Percentiles rank a stretch among this genome's conserved stretches.
Conservation (phyloP, 2,113 vertebrate species). For the Puntigrus tetrazona region DNA sequence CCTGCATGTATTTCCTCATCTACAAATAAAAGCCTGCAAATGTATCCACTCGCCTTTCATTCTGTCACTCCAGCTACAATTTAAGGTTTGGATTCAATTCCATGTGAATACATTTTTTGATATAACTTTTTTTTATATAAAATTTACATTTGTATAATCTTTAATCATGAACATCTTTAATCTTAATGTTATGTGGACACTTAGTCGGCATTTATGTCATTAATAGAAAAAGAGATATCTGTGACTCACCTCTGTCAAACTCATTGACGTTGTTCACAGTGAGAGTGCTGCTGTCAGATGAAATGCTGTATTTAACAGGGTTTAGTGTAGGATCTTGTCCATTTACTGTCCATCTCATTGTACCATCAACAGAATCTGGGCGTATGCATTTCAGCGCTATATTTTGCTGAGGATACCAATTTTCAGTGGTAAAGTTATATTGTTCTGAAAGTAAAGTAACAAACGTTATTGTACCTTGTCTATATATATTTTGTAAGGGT, state of each 20-base stretch:
- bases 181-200: background rate
- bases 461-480: background rate
- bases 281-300: background rate
- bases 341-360: slow-evolving; percentile 55
- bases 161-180: too few species aligned
- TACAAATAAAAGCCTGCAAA: too few species aligned
- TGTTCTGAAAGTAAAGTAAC: slow-evolving; percentile 11
- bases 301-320: background rate
- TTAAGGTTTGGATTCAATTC: too few species aligned
- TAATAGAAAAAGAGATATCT: background rate
- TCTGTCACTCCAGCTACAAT: too few species aligned
- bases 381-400: slow-evolving; percentile 4
- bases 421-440: fast-evolving
- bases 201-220: background rate
- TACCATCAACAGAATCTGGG: background rate
- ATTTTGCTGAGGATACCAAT: slow-evolving; percentile 28
- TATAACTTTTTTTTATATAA: too few species aligned
- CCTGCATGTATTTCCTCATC: too few species aligned
- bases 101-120: too few species aligned
- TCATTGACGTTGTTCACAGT: slow-evolving; percentile 18
- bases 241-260: slow-evolving; percentile 62
- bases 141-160: too few species aligned
- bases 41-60: too few species aligned
- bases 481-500: background rate
- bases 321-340: background rate